Conservation (phyloP, 2,113 vertebrate species). For the Peucedramus taeniatus region DNA sequence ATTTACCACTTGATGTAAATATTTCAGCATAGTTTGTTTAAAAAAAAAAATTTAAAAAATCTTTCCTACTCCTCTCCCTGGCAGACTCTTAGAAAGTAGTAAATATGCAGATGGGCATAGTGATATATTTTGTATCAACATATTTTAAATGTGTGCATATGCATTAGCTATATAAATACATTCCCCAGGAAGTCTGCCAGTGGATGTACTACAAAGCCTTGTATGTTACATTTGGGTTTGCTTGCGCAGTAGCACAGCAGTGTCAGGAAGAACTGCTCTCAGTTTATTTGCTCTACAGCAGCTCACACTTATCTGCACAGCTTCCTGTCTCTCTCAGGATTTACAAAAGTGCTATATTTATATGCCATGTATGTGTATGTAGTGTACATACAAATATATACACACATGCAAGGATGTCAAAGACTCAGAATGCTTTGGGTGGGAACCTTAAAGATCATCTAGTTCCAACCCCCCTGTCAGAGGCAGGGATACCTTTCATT, state of each 20-base stretch:
- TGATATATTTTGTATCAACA: slow-evolving; percentile 61
- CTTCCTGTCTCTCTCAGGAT: neutral
- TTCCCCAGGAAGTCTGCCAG: slow-evolving; percentile 50
- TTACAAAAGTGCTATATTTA: neutral
- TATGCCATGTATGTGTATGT: neutral
- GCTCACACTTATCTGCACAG: neutral
- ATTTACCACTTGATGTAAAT: slow-evolving; percentile 43
- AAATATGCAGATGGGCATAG: slow-evolving; percentile 61
- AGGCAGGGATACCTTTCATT: neutral
- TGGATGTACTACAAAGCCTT: slow-evolving; percentile 17
- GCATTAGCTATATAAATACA: slow-evolving; percentile 61
- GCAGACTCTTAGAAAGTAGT: slow-evolving; percentile 40
- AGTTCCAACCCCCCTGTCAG: neutral
- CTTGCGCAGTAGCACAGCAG: neutral
- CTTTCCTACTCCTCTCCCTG: slow-evolving; percentile 37
- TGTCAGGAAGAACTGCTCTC: neutral
- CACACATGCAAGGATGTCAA: neutral
- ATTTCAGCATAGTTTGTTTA: slow-evolving; percentile 43
- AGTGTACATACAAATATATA: neutral
- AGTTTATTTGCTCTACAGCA: neutral
- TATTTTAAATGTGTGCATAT: slow-evolving; percentile 57
- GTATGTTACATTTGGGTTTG: neutral
- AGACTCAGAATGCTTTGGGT: neutral
- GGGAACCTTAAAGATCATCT: neutral
- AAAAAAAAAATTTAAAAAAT: neutral